Evolutionary conservation across 2,888 invertebrate genomes (phyloP).

Genomic region (Zeuzera pyrina): DNA sequence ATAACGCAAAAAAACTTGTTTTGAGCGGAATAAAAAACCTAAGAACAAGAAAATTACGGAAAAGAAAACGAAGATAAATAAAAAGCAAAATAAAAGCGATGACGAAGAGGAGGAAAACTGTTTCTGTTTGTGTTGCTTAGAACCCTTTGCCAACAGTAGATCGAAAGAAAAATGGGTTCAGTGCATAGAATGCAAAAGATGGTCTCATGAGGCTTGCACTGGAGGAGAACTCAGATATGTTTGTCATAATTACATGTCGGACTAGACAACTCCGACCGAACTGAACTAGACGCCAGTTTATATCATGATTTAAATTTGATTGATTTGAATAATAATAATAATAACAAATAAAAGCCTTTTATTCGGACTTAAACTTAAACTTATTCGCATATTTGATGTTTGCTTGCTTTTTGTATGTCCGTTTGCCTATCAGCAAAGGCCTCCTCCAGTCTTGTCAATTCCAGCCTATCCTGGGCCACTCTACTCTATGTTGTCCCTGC

Average conservation of each 20-base stretch:
- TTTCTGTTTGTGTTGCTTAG: slow-evolving; percentile 12
- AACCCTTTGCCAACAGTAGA: slow-evolving; percentile 11
- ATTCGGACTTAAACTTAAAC: too few species aligned
- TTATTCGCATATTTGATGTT: too few species aligned
- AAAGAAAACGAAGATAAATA: slow-evolving; percentile 10
- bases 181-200: slow-evolving; percentile 10
- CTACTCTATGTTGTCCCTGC: too few species aligned
- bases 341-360: too few species aligned
- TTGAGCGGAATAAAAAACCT: slow-evolving; percentile 9
- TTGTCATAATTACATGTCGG: slow-evolving; percentile 6
- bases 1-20: slow-evolving; percentile 18
- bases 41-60: slow-evolving; percentile 9
- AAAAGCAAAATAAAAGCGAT: slow-evolving; percentile 7
- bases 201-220: slow-evolving; percentile 10
- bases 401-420: too few species aligned
- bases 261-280: too few species aligned
- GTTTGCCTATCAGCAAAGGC: too few species aligned
- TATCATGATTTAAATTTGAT: neutral
- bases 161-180: slow-evolving; percentile 13
- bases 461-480: too few species aligned
- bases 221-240: slow-evolving; percentile 2
- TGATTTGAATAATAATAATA: too few species aligned
- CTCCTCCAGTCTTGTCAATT: too few species aligned
- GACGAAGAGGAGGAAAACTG: slow-evolving; percentile 8
- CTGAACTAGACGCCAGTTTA: neutral